Base-by-base conservation (phyloP, 2,797 vertebrate genomes). In the Champsocephalus esox region DNA sequence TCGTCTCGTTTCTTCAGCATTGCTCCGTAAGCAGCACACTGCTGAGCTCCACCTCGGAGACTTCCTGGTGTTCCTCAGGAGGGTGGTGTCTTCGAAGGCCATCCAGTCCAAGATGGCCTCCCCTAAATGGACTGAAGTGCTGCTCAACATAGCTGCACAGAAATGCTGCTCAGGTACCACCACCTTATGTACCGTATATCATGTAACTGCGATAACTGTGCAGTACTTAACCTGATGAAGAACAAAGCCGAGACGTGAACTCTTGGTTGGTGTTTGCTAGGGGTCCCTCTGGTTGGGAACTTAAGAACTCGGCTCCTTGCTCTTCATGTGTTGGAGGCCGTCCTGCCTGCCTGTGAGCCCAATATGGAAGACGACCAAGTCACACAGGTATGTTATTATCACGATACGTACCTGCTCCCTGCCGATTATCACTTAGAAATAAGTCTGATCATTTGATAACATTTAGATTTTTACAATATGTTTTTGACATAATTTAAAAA, bases 71-170 rank as follows among this genome's bases (percentile, higher is more conserved):
- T 99, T 99, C 86, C 94, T 99, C 17, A 92, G 98, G 59, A 94
- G 98, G 83, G 98, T 99, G 19, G 98, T 99, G 24, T 99, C 98
- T 75, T 99, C 98, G 77, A 98, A 99, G 91, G 97, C 98, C 81
- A 99, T 99, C 86, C 98, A 99, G 77, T 98, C 97, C 77, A 99
- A 98, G 93, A 99, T 99, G 98, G 98, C 98, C 19, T 99, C 98
- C 32, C 98, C 98, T 0, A 99, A 99, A 84, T 99, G 98, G 98
- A 99, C 98, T 0, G 98, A 99, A 77, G 98, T 99, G 34, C 95
- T 99, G 68, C 95, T 99, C 50, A 99, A 99, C 84, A 99, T 99
- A 48, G 98, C 98, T 7, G 98, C 97, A 43, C 98, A 99, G 91
- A 99, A 99, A 79, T 99, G 97, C 92, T 97, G 96, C 88, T 98